Evolutionary conservation across 1,140 invertebrate species (phyloP), one percentile per base, ranked within the genome.

Genomic region (Linepithema humile): DNA sequence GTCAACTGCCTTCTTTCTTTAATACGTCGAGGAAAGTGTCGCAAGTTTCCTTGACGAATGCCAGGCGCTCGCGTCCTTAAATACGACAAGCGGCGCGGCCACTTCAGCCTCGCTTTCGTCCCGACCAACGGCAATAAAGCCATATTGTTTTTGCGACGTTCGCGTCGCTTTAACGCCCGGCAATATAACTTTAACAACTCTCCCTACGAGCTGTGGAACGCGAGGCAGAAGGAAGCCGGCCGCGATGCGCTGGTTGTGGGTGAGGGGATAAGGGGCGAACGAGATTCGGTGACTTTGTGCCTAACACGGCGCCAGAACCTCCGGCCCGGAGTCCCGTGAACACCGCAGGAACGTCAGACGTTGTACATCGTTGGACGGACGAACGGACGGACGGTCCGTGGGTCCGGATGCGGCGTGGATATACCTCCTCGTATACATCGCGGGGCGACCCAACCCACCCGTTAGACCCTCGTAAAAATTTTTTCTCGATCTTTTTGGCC

Each of bases 171-270:
- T 92, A 91, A 92, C 90, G 84, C 89, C 83, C 69, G 85, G 92
- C 90, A 92, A 90, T 93, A 94, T 94, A 94, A 94, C 88, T 91
- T 93, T 93, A 92, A 94, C 91, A 91, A 91, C 93, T 89, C 87
- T 65, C 35, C 83, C 69, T 70, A 32, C 50, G 32, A 55, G 43
- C 50, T 20, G 17, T 35, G 55, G 48, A 43, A 45, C 64, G 64
- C 17, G 75, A 62, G 78, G 32, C 35, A 59, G 55, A 40, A 82
- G 53, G 69, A 60, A 75, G 57, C 35, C 35, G 35, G 35, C 12
- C 59, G 43, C 29, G 40, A 12, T 10, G 57, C 43, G 50, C 40
- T 2, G 4, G 64, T 45, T 45, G 72, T 2, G 4, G 64, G 55
- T 45, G 72, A 35, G 67, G 43, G 32, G 35, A 69, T 62, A 62